Percentiles rank a stretch among this genome's conserved stretches.
These are phyloP conservation scores for Riparia riparia DNA, from an alignment of 2,113 vertebrate species.

Conservation along the genomic window DNA sequence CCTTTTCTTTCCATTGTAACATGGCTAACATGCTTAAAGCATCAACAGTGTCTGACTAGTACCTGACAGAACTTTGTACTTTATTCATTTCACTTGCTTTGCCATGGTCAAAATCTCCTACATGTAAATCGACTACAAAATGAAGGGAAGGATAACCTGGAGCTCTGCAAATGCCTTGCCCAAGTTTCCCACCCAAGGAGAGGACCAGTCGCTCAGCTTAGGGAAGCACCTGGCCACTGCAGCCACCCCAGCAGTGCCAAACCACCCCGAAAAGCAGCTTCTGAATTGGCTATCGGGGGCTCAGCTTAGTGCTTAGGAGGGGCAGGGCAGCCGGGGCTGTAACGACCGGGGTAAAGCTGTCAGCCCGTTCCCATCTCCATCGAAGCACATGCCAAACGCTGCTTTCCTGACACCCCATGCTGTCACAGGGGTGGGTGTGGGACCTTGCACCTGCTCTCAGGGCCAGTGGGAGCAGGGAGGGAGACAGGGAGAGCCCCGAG, in stretches of 20 bases:
- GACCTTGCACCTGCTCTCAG: not conserved
- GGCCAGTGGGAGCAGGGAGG: not conserved
- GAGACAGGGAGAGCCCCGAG: not conserved
- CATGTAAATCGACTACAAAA: constrained; percentile 91
- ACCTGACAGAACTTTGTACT: constrained; percentile 94
- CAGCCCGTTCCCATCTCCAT: constrained; percentile 53
- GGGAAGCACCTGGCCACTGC: constrained; percentile 15
- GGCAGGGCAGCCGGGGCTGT: not conserved
- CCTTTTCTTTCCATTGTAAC: constrained; percentile 96
- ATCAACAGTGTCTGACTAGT: constrained; percentile 95
- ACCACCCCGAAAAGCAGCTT: not conserved
- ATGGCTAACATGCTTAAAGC: constrained; percentile 91
- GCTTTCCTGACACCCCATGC: constrained; percentile 65
- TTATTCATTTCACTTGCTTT: constrained; percentile 98
- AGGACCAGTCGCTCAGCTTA: constrained; percentile 59
- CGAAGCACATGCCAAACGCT: constrained; percentile 43
- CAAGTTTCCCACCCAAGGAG: constrained; percentile 54
- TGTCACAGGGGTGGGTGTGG: not conserved
- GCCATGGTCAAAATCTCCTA: constrained; percentile 95
- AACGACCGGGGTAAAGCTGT: not conserved
- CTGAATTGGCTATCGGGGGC: not conserved
- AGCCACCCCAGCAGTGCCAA: not conserved
- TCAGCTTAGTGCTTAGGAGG: constrained; percentile 4
- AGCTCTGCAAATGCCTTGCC: constrained; percentile 89
- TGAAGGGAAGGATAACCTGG: constrained; percentile 91